Base-by-base conservation (phyloP, 2,888 invertebrate species). In the Oxytorus armatus region DNA sequence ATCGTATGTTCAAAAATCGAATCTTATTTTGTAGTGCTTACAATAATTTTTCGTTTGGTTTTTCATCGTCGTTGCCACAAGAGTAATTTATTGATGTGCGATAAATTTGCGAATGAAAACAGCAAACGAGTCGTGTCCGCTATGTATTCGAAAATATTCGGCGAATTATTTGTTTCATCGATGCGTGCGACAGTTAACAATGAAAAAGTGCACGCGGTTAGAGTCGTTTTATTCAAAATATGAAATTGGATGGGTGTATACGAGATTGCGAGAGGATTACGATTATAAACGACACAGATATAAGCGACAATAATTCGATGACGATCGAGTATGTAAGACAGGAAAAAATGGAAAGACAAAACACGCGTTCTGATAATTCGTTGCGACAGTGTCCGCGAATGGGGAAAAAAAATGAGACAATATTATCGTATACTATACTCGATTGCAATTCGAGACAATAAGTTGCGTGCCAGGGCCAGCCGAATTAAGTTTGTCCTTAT, bases 391-490 rank as follows among this genome's bases (percentile, higher is more conserved):
- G 47, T 61, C n/a, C 70, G 65, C 49, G 21, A 42, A 53, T 42
- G 61, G 18, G 29, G 44, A 11, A 51, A 77, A 33, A 51, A 77
- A 33, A 69, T 33, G 39, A 57, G 59, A 70, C 70, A 78, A 72
- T 77, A 77, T 75, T 53, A 61, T 75, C 66, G 44, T 44, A 53
- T 33, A 59, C 33, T 57, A 63, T n/a, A 55, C 69, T 81, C 57
- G 70, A 75, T 81, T 25, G 21, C n/a, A 44, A 81, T 72, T 81
- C 78, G 78, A 75, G 81, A 81, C 75, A 77, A 78, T 81, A 81
- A 81, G 42, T 81, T 66, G 66, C 70, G 75, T 81, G 78, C 78
- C 77, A 81, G 77, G 77, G 78, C 81, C 66, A 76, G 42, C 72
- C 75, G 75, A 81, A 21, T 75, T 33, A n/a, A 75, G 70, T 65